Percentiles rank a stretch among this genome's conserved stretches.
phyloP scores from a whole-genome alignment of 1,140 invertebrate species.

The Trigoniulus corallinus region DNA sequence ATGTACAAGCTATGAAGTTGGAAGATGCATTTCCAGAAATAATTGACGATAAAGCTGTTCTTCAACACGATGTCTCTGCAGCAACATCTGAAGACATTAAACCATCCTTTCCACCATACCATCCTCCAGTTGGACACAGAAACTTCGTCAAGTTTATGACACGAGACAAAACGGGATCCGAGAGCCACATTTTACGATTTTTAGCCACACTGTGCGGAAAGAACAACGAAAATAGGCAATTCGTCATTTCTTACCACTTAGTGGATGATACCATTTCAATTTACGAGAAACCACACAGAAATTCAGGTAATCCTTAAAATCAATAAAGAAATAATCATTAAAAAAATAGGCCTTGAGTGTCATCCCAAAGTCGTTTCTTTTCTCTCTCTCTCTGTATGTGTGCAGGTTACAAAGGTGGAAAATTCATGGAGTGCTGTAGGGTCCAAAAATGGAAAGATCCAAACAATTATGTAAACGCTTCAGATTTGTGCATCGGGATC shows the following conservation, averaged over 20 bases:
- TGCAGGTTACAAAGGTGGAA: constrained; percentile 40
- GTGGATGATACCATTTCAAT: constrained; percentile 68
- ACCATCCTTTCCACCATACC: too few species aligned
- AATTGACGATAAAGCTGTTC: too few species aligned
- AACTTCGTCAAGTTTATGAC: neutral
- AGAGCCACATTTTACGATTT: constrained; percentile 63
- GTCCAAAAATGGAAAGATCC: constrained; percentile 45
- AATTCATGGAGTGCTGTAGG: constrained; percentile 45
- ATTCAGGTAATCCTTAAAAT: constrained; percentile 39
- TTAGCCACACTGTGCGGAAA: constrained; percentile 52
- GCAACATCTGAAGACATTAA: too few species aligned
- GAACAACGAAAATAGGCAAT: constrained; percentile 37
- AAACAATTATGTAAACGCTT: constrained; percentile 50
- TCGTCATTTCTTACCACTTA: constrained; percentile 65
- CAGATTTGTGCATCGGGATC: constrained; percentile 66
- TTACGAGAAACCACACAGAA: constrained; percentile 50
- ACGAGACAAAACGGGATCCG: constrained; percentile 12
- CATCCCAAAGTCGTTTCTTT: too few species aligned
- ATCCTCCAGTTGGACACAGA: too few species aligned
- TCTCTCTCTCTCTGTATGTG: too few species aligned
- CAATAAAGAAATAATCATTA: neutral
- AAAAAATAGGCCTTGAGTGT: too few species aligned
- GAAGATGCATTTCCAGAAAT: too few species aligned
- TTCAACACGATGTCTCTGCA: too few species aligned
- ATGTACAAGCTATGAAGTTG: too few species aligned